Conservation (phyloP, 2,113 vertebrate species). For the Petromus typicus region DNA sequence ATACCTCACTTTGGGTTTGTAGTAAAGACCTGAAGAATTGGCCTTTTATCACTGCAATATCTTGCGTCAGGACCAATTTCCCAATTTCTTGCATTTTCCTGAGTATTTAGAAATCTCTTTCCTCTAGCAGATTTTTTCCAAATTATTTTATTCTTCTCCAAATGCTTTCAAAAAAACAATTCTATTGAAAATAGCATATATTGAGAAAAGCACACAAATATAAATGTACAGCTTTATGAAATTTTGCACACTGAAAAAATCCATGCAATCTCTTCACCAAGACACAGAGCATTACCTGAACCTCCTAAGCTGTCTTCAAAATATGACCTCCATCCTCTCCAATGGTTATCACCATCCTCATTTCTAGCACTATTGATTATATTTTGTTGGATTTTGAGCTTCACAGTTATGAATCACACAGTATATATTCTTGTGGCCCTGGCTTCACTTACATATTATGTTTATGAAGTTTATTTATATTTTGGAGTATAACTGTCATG, state of each 20-base stretch:
- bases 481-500: not conserved
- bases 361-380: not conserved
- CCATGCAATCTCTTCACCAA: not conserved
- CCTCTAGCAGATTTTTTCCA: not conserved
- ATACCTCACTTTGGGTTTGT: not conserved
- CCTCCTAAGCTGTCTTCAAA: not conserved
- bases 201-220: not conserved
- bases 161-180: not conserved
- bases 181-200: not conserved
- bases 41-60: not conserved
- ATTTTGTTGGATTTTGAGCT: not conserved
- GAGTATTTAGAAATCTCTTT: slow-evolving; percentile 4
- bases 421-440: not conserved
- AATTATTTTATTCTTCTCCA: slow-evolving; percentile 12
- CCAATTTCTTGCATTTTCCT: not conserved
- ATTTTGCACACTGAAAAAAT: not conserved
- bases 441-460: not conserved
- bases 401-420: not conserved
- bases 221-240: not conserved
- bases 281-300: not conserved
- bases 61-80: not conserved
- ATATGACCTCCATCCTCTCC: not conserved
- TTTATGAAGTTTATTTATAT: not conserved
- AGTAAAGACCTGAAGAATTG: not conserved
- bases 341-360: not conserved